phyloP scores from a whole-genome alignment of 2,113 vertebrate genomes.

The Spheniscus mendiculus region DNA sequence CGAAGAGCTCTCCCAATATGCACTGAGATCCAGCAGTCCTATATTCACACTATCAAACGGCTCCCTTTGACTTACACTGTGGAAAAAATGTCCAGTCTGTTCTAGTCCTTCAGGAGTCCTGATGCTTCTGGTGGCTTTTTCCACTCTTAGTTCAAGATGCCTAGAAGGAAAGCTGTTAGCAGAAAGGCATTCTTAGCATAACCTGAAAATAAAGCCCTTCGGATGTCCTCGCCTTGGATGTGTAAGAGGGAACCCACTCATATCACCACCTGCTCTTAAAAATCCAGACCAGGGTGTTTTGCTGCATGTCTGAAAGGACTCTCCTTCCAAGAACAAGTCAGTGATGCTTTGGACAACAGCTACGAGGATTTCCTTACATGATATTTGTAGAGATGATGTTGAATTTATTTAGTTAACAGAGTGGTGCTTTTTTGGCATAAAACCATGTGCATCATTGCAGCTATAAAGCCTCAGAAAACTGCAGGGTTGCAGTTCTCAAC shows the following conservation, averaged over 20 bases:
- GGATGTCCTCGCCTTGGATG: background rate
- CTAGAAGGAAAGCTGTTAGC: background rate
- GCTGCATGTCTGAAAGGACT: background rate
- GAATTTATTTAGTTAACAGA: background rate
- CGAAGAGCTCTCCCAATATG: accelerated
- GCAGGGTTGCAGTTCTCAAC: background rate
- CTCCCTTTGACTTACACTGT: background rate
- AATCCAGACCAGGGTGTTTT: background rate
- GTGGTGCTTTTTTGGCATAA: background rate
- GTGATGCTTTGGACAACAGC: background rate
- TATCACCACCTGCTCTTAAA: background rate
- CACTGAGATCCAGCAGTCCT: accelerated
- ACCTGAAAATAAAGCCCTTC: background rate
- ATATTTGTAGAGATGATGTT: background rate
- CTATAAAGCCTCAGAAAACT: background rate
- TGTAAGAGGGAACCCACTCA: background rate
- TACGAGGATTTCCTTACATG: background rate
- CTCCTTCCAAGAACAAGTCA: background rate
- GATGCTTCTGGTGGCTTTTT: background rate
- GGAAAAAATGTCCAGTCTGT: background rate
- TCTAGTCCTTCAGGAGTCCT: background rate
- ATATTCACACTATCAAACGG: background rate
- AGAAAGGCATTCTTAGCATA: background rate
- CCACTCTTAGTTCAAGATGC: background rate
- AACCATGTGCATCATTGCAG: background rate